Base-by-base conservation (phyloP, 2,113 vertebrate species). In the Philantomba maxwellii region DNA sequence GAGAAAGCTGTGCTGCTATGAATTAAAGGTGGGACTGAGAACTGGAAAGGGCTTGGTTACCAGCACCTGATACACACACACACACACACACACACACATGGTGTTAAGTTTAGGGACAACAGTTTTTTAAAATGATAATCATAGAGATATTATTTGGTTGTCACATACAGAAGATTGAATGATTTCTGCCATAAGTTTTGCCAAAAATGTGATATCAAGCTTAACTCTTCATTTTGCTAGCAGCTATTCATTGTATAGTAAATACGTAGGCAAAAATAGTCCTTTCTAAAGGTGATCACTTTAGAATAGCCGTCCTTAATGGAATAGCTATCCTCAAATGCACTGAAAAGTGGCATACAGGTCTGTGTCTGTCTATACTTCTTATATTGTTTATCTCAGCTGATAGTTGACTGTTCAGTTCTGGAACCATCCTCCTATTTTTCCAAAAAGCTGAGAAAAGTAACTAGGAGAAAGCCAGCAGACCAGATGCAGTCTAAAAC, bases 401-500 rank as follows among this genome's bases (percentile, higher is more conserved):
- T 87, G 11, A 55, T 45, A 36, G n/a, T 53, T 26, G 51, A 93
- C 25, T 49, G 1, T 51, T 80, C 30, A 11, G 43, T 86, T 53
- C 36, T 93, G 84, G n/a, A 95, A 94, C 73, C 9, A 89, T 80
- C 62, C 30, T 77, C 33, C 45, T 43, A 36, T 94, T 88, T 88
- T 97, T 93, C 84, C 84, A 92, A 81, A 97, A 88, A 91, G 84
- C 36, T 66, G 90, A 78, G 73, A 30, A 89, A 91, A 96, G 78
- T 51, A 83, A 86, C 82, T 75, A 51, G 25, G 86, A 96, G 36
- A 66, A 92, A 97, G 88, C 84, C 85, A 93, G 95, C 87, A 51
- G 60, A 80, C 43, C 91, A 97, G 96, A 97, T 93, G 94, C 91
- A 78, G 70, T 83, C 78, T 96, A 80, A 96, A 97, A 89, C 62